phyloP scores from a whole-genome alignment of 2,888 invertebrate species.

The Magallana nippona region DNA sequence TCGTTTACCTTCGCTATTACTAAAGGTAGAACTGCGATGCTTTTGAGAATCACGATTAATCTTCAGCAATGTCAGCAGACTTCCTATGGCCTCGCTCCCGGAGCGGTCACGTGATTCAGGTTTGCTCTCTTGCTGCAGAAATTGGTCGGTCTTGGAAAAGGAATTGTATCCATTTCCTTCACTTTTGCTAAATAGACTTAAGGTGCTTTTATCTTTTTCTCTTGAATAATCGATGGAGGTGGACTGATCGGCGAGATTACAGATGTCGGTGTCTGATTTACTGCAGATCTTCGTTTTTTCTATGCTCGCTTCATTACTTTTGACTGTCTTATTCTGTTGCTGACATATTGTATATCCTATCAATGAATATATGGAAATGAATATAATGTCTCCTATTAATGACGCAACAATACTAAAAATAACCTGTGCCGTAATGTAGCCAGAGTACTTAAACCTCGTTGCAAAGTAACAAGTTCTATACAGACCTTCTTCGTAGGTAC shows the following conservation, averaged over 20 bases:
- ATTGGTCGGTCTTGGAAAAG: slow-evolving; percentile 13
- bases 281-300: slow-evolving; percentile 6
- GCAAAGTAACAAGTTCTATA: slow-evolving; percentile 18
- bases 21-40: slow-evolving; percentile 14
- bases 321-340: slow-evolving; percentile 28
- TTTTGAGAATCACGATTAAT: background rate
- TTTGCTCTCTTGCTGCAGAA: slow-evolving; percentile 17
- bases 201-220: slow-evolving; percentile 21
- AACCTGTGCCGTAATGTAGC: background rate
- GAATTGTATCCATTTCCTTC: slow-evolving; percentile 16
- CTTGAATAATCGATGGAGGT: background rate
- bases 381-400: slow-evolving; percentile 17
- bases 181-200: slow-evolving; percentile 10
- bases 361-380: slow-evolving; percentile 35
- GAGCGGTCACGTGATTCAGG: slow-evolving; percentile 8
- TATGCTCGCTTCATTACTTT: background rate
- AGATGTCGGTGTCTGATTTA: slow-evolving; percentile 9
- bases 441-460: background rate
- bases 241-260: slow-evolving; percentile 6
- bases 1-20: slow-evolving; percentile 32
- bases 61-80: background rate
- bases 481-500: background rate
- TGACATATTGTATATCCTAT: slow-evolving; percentile 38
- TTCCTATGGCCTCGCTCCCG: slow-evolving; percentile 10
- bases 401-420: slow-evolving; percentile 19